Base-by-base conservation (phyloP, 2,113 vertebrate species). In the Struthidea cinerea region DNA sequence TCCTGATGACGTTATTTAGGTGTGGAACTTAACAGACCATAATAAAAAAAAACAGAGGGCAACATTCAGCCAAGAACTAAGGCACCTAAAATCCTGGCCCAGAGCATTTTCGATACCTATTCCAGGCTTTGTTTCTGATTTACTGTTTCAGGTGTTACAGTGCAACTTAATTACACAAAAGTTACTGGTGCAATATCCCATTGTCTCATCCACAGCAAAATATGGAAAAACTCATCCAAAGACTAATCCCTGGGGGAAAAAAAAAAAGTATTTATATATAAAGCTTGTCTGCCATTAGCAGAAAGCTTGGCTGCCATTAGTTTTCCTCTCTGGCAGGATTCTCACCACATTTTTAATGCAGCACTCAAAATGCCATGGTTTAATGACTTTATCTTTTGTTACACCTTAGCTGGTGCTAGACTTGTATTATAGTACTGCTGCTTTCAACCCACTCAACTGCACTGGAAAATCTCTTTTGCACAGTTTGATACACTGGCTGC, bases 401-500 rank as follows among this genome's bases (percentile, higher is more conserved):
- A 42, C 16, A 42, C 61, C 52, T 93, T 82, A 39, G 69, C 44
- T 90, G n/a, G 42, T 57, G n/a, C 75, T 59, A 85, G 60, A 94
- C 70, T 95, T 84, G 15, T 30, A 83, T 49, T 80, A 59, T 60
- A 78, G n/a, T 20, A 68, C 55, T 87, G 69, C 56, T 70, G 59
- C 84, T 88, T 95, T 92, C 87, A 71, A 78, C 9, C 24, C 76
- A 71, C 68, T 85, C 35, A 89, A 26, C 19, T 68, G 63, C 59
- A 79, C 64, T 71, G 44, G 70, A 92, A 96, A 95, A 83, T 77
- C 67, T 92, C 85, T 81, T 64, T 39, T 90, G 77, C 84, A 97
- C 74, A 84, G 64, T 96, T 96, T 96, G 94, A 91, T 73, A 84
- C n/a, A 42, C 56, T 63, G 87, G 67, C 49, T 96, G 81, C 79